Evolutionary conservation across 2,113 vertebrate species (phyloP), one percentile per base, ranked within the genome.

Genomic region (Cephalopholis sonnerati): DNA sequence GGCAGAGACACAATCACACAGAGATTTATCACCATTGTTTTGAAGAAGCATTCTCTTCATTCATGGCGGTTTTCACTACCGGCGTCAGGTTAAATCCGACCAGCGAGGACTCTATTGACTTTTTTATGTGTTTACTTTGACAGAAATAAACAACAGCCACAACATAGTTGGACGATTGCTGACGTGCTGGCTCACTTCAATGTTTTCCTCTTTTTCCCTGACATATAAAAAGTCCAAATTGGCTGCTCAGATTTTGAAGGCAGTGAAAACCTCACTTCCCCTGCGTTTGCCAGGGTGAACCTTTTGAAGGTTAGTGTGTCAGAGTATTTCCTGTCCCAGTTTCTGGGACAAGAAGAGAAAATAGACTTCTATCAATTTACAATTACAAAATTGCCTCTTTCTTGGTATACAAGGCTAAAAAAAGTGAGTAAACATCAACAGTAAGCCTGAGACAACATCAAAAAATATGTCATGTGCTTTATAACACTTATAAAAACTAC

Each of bases 41-140:
- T 90, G 73, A 82, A 81, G 83, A 88, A 62, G 63, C 81, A 88
- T 93, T 91, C 87, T 88, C 91, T 62, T 92, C 91, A 93, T 93
- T 92, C 89, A 77, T 91, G 88, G 91, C 73, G 92, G 92, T 88
- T 93, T 94, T 85, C 82, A 71, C 76, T 82, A 87, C 90, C 84
- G 80, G 72, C 62, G 44, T 92, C 89, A 92, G 85, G 87, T 94
- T 93, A 79, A 91, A 85, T 87, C 78, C 80, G 79, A 88, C 91
- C 88, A 83, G 72, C 41, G 68, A 75, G 77, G 73, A 88, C 77
- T 87, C 88, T 79, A 81, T 93, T 83, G 84, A 91, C 86, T 71
- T 74, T 89, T 94, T 94, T 93, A 88, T 89, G 74, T 94, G 91
- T 95, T 94, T 94, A 93, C 89, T 90, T 92, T 91, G 87, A 93